Evolutionary conservation across 2,113 vertebrate species (phyloP), one percentile per base, ranked within the genome.

Genomic region (Gallinago undulata): DNA sequence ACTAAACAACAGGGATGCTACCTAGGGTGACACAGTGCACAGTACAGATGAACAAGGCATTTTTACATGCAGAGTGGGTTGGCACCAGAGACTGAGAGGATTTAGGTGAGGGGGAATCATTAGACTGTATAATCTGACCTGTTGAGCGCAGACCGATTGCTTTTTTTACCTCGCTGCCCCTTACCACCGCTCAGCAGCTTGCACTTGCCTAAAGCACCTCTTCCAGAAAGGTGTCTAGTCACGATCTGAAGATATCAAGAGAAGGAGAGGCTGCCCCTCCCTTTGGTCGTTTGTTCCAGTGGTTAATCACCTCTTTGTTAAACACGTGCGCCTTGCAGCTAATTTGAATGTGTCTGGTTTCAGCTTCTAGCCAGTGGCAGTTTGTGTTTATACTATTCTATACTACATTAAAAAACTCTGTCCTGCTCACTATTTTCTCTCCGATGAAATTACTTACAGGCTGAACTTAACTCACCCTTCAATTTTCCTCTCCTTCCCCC

Each of bases 321-420:
- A 96, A 87, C 94, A 93, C 30, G 19, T 91, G 95, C 27, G 15
- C 18, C 50, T 91, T 77, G 79, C 73, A 95, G 73, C 85, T 97
- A 72, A 94, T 96, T 96, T 96, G 96, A 95, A 96, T 97, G 86
- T 89, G 92, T 95, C 96, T 96, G 95, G 95, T 96, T 97, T 96
- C 95, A 84, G 43, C 94, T 95, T 82, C 88, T 84, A 18, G 27
- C 53, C 79, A 92, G 80, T 95, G 66, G 90, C 77, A 13, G 76
- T 66, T 96, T 6, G 7, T 94, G 73, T 94, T 96, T 77, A 88
- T 80, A 50, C 67, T 76, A 3, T 83, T 91, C 70, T 94, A 68
- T 88, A 27, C 59, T 91, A 62, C 72, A 77, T 23, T 83, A 89
- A 90, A 93, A 85, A 90, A 78, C 59, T 22, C 25, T 95, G 39